Percentiles rank a stretch among this genome's conserved stretches.
Conservation (phyloP, 2,888 invertebrate genomes). For the Theristus sp. region DNA sequence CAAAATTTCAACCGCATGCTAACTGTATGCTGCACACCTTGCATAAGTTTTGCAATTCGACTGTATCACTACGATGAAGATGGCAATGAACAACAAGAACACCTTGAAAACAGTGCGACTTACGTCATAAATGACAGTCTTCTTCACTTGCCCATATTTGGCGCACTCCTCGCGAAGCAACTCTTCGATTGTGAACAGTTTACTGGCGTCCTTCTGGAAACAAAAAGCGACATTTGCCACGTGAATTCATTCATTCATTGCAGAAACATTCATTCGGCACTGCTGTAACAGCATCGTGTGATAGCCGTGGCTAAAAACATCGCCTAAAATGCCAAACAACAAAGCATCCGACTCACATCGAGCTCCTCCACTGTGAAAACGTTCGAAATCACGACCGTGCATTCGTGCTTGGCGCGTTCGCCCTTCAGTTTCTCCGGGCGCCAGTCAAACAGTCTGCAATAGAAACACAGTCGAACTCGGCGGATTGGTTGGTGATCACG, state of each 20-base stretch:
- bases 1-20: not conserved
- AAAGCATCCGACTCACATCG: slow-evolving; percentile 40
- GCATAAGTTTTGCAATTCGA: not conserved
- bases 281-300: not conserved
- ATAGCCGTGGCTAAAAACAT: too few relatives aligned
- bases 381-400: slow-evolving; percentile 76
- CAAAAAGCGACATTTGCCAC: not conserved
- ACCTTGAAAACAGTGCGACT: too few relatives aligned
- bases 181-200: slow-evolving; percentile 73
- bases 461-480: slow-evolving; percentile 1
- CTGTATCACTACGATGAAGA: too few relatives aligned
- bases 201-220: slow-evolving; percentile 49
- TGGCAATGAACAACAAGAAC: too few relatives aligned
- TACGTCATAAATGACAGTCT: slow-evolving; percentile 73
- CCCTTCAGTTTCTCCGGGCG: slow-evolving; percentile 72
- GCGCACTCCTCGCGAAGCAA: slow-evolving; percentile 69
- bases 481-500: too few relatives aligned
- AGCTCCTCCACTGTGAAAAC: slow-evolving; percentile 73
- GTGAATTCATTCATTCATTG: too few relatives aligned
- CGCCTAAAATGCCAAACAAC: slow-evolving; percentile 11
- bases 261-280: not conserved
- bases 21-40: not conserved
- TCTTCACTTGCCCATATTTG: slow-evolving; percentile 76
- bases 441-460: slow-evolving; percentile 76
- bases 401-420: slow-evolving; percentile 67